phyloP scores from a whole-genome alignment of 1,140 invertebrate genomes.

The Pseudomyrmex gracilis region DNA sequence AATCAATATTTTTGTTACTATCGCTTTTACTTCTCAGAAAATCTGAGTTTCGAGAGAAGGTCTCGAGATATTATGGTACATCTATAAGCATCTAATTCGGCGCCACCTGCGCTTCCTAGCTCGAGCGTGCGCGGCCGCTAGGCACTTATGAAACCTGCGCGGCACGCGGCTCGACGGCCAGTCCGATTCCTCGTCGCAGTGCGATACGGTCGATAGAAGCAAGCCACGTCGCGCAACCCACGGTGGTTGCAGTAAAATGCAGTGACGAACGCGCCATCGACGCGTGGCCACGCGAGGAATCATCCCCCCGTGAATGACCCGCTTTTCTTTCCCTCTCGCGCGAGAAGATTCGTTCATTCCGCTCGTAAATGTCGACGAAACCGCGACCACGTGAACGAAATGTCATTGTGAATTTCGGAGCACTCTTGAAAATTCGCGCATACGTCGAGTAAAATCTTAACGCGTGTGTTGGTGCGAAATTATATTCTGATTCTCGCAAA shows the following conservation, averaged over 20 bases:
- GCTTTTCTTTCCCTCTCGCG: constrained; percentile 21
- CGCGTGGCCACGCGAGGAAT: constrained; percentile 23
- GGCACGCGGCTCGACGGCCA: constrained; percentile 72
- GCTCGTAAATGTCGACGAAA: constrained; percentile 63
- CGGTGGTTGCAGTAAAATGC: constrained; percentile 67
- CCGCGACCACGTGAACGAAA: constrained; percentile 39
- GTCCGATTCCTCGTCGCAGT: constrained; percentile 79
- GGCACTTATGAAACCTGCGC: constrained; percentile 76
- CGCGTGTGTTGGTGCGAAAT: neutral
- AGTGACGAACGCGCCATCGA: constrained; percentile 35
- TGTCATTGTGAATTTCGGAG: neutral
- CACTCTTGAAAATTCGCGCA: neutral
- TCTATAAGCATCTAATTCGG: constrained; percentile 28
- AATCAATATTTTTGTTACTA: too few relatives aligned
- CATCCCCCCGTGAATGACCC: neutral
- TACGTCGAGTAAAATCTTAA: neutral
- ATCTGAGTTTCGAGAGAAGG: neutral
- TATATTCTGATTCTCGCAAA: neutral
- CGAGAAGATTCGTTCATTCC: constrained; percentile 53
- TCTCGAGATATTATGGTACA: neutral
- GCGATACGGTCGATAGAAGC: constrained; percentile 80
- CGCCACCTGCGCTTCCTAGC: constrained; percentile 65
- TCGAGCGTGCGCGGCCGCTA: constrained; percentile 40
- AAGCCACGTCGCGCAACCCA: constrained; percentile 61
- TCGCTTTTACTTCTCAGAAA: too few relatives aligned